Evolutionary conservation across 1,140 invertebrate species (phyloP).

Genomic region (Melanaphis sacchari): DNA sequence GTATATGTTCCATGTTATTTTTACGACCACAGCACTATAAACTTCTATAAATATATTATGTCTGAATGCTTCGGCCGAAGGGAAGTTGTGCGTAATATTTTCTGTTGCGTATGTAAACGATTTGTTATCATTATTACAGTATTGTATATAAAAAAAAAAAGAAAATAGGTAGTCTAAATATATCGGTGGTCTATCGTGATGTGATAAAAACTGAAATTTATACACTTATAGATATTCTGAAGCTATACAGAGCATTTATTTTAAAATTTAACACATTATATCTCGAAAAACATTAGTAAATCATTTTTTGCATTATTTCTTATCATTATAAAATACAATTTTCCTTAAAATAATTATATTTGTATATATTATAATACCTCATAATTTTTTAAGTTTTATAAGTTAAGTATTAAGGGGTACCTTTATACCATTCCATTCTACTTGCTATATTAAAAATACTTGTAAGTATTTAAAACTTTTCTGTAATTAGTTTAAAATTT

Average conservation of each 20-base stretch:
- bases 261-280: neutral
- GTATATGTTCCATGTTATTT: neutral
- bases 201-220: neutral
- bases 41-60: neutral
- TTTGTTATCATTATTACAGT: neutral
- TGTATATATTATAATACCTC: neutral
- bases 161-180: neutral
- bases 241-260: neutral
- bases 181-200: neutral
- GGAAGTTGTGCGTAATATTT: neutral
- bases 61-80: neutral
- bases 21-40: neutral
- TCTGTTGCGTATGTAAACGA: neutral
- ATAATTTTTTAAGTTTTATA: too few relatives aligned
- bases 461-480: neutral
- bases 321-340: neutral
- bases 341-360: neutral
- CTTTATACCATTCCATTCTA: fast-evolving
- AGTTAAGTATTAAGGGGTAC: neutral
- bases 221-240: neutral
- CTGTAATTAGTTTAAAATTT: neutral
- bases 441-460: neutral
- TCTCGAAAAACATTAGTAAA: neutral
- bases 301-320: neutral
- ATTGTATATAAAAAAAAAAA: neutral